Base-by-base conservation (phyloP, 2,797 vertebrate genomes). In the Pipistrellus nathusii region DNA sequence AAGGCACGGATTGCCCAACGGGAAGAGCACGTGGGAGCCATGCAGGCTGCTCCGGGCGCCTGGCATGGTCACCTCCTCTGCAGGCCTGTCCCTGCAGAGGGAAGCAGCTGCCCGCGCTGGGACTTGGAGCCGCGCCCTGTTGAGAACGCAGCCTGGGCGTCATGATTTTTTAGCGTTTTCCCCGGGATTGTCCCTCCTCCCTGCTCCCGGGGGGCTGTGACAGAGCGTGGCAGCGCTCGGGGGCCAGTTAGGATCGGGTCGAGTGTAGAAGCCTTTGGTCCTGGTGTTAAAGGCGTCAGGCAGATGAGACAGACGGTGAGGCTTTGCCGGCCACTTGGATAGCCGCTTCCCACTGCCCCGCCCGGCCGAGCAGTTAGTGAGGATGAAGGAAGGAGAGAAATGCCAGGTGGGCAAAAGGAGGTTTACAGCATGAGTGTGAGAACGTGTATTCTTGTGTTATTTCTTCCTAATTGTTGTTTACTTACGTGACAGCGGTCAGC, bases 1-100 rank as follows among this genome's bases (percentile, higher is more conserved):
- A 48, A 80, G 77, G 92, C 57, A 57, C 15, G 59, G 55, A 27
- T 41, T 17, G 0, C 68, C 64, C 51, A 6, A 21, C 32, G 64
- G 90, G 73, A 80, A 78, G 64, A 78, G 44, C 82, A 64, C 23
- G 23, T 25, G 73, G 78, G 53, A 78, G 88, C 82, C 55, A 12
- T 44, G 8, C 8, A 25, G 38, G 3, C 32, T 0, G 32, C 15
- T 75, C 59, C 83, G 83, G 38, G 32, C 15, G 20, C 68, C 27
- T n/a, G 82, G 55, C 11, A 0, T 9, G 62, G 46, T 17, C 8
- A 0, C 12, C 27, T 53, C 77, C 44, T 27, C 27, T 1, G 38
- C 27, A 5, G 20, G 78, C 23, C 53, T 2, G 2, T 55, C 51
- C 71, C 44, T 18, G 13, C 14, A 27, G 66, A 85, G 66, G 81